phyloP scores from a whole-genome alignment of 2,797 vertebrate species.

The Oreortyx pictus region DNA sequence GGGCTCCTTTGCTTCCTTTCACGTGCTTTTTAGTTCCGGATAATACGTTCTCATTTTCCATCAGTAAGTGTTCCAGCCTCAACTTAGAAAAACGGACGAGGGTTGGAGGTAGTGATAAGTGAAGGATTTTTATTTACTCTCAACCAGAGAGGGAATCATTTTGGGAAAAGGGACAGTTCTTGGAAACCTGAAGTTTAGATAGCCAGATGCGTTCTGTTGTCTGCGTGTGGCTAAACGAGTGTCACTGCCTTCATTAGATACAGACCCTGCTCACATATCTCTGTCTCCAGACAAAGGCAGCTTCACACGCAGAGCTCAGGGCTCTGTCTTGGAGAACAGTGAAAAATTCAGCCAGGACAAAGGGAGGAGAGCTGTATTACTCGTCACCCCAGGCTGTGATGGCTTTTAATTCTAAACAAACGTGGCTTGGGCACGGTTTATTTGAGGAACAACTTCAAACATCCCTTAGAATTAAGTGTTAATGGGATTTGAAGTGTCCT shows the following conservation, averaged over 20 bases:
- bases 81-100: background rate
- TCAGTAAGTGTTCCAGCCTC: background rate
- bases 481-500: background rate
- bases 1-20: background rate
- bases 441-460: background rate
- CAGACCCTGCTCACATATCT: background rate
- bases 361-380: background rate
- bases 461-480: accelerated
- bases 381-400: accelerated
- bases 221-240: background rate
- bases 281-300: background rate
- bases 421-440: background rate
- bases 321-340: background rate
- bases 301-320: accelerated
- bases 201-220: background rate
- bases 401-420: background rate
- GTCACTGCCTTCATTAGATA: background rate
- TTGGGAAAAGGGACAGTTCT: background rate
- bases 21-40: background rate
- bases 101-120: background rate
- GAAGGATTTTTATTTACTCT: background rate
- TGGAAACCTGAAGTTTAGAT: background rate
- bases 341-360: background rate
- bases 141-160: background rate
- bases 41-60: background rate